phyloP scores from a whole-genome alignment of 1,140 invertebrate species.

The Pseudachorutes palmiensis region DNA sequence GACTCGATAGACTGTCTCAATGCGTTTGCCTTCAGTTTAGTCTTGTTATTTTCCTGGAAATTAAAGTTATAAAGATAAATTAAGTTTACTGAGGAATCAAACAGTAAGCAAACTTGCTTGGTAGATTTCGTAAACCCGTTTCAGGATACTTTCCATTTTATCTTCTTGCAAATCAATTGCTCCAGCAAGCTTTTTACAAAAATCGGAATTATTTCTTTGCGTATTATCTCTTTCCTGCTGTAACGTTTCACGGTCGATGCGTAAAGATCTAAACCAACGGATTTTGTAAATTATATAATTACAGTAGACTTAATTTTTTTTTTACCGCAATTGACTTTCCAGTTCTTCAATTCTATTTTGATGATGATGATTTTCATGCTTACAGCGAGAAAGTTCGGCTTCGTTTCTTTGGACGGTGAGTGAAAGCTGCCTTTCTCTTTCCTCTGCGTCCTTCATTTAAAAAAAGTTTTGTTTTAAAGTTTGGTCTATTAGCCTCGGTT shows the following conservation, averaged over 20 bases:
- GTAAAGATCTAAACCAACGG: conserved; percentile 26
- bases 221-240: conserved; percentile 34
- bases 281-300: neutral
- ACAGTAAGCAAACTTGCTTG: no score
- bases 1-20: conserved; percentile 54
- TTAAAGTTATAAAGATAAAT: no score
- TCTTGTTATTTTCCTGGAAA: conserved; percentile 47
- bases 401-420: conserved; percentile 57
- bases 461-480: conserved; percentile 3
- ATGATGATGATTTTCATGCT: conserved; percentile 61
- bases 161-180: conserved; percentile 36
- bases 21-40: conserved; percentile 46
- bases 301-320: conserved; percentile 1
- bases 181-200: conserved; percentile 36
- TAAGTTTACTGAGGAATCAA: no score
- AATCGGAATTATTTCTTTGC: conserved; percentile 32
- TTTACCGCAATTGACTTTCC: conserved; percentile 54
- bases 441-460: conserved; percentile 56
- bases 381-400: conserved; percentile 58
- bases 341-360: conserved; percentile 66
- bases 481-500: conserved; percentile 40
- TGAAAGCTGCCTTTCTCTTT: conserved; percentile 58
- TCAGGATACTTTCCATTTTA: conserved; percentile 31
- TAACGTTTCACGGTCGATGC: conserved; percentile 35
- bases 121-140: conserved; percentile 36